These are phyloP conservation scores for Hippoglossus stenolepis DNA, from an alignment of 2,113 vertebrate genomes.

Conservation along the genomic window DNA sequence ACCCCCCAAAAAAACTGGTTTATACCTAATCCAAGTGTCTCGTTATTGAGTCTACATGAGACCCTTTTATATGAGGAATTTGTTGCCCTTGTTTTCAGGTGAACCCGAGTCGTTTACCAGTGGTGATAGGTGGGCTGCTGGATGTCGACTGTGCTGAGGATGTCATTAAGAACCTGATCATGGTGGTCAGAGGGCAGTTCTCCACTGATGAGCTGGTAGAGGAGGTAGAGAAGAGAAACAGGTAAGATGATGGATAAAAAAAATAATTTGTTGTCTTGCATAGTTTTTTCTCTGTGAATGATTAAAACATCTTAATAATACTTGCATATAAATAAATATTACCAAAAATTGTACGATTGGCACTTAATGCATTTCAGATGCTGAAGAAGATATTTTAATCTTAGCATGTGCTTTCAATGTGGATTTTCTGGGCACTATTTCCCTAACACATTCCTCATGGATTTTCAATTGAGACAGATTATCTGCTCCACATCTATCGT, in stretches of 20 bases:
- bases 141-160: constrained; percentile 96
- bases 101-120: constrained; percentile 92
- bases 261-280: too few species aligned
- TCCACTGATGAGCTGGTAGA: constrained; percentile 94
- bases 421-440: not conserved
- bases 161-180: constrained; percentile 93
- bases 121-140: constrained; percentile 92
- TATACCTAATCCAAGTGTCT: not conserved
- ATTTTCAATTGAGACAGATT: not conserved
- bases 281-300: too few species aligned
- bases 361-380: too few species aligned
- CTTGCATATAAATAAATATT: too few species aligned
- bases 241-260: constrained; percentile 73
- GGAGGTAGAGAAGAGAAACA: constrained; percentile 94
- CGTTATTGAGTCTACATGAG: not conserved
- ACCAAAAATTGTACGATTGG: not conserved
- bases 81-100: constrained; percentile 79
- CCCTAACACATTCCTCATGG: not conserved
- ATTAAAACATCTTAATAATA: too few species aligned
- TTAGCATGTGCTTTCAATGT: not conserved
- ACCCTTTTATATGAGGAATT: not conserved
- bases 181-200: constrained; percentile 93
- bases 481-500: too few species aligned
- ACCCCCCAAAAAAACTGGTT: not conserved
- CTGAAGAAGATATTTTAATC: not conserved